Evolutionary conservation across 1,140 invertebrate genomes (phyloP), one percentile per base, ranked within the genome.

Genomic region (Bombus cullumanus): DNA sequence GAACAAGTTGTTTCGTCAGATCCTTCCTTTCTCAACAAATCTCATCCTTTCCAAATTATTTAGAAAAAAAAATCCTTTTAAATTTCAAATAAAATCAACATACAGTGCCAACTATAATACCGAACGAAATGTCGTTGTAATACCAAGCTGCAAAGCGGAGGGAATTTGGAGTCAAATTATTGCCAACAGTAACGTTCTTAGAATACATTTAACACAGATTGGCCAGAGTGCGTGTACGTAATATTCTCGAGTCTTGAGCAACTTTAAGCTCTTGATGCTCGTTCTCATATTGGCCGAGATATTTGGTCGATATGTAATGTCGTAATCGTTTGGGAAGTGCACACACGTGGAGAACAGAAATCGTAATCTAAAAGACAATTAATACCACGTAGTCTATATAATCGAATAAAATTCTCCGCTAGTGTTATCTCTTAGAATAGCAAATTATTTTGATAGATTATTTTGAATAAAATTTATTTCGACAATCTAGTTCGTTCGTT

Each of bases 161-260:
- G 41, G 66, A 62, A 73, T 47, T 64, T 25, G 72, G 66, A 82
- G 75, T 64, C 22, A 37, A 64, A 82, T 82, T 82, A 82, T 76
- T 83, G 81, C 64, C 73, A 77, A 41, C 62, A 22, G 34, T 69
- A 62, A 77, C 62, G 47, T 77, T 77, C 37, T 83, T 77, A 77
- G 74, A 83, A 83, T 77, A 83, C 47, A 77, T 77, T 77, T 69
- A 77, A 69, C 39, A 83, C 43, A 43, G 64, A 69, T 66, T 34
- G 43, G 34, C 47, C 64, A 53, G 74, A 85, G 85, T 86, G 87
- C 85, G 64, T 81, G 86, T 89, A 91, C 92, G 92, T 92, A 93
- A 93, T 92, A 87, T 91, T 88, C 88, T 89, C 47, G 47, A 53
- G 6, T 88, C 88, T 92, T 93, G 89, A 81, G 92, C 90, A 93